phyloP scores from a whole-genome alignment of 2,797 vertebrate genomes.

The Rhyacichthys aspro region DNA sequence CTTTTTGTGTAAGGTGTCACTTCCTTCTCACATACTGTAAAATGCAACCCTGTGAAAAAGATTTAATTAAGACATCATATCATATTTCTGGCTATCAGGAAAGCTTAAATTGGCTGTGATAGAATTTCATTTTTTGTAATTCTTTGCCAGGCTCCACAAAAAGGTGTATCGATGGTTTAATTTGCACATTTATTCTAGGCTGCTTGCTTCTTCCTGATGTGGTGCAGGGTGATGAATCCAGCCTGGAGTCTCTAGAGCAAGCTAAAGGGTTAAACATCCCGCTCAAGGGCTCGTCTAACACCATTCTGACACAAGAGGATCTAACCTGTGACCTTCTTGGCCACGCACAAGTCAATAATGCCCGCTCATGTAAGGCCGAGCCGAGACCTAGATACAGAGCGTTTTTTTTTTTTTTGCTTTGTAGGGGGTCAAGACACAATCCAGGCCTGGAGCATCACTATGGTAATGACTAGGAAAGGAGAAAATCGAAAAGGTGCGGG shows the following conservation, averaged over 20 bases:
- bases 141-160: slow-evolving; percentile 14
- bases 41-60: slow-evolving; percentile 19
- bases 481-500: slow-evolving; percentile 13
- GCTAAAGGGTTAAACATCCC: slow-evolving; percentile 31
- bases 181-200: neutral
- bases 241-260: slow-evolving; percentile 2
- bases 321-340: neutral
- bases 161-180: neutral
- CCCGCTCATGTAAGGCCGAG: neutral
- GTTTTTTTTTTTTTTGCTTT: slow-evolving; percentile 24
- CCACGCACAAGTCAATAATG: slow-evolving; percentile 25
- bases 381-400: slow-evolving; percentile 16
- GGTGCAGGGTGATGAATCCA: slow-evolving; percentile 19
- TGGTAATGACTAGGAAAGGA: slow-evolving; percentile 29
- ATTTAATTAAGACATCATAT: slow-evolving; percentile 44
- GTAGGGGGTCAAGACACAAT: slow-evolving; percentile 22
- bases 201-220: slow-evolving; percentile 1
- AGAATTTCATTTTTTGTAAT: slow-evolving; percentile 14
- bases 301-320: slow-evolving; percentile 13
- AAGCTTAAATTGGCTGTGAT: neutral
- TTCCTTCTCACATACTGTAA: slow-evolving; percentile 29
- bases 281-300: slow-evolving; percentile 15
- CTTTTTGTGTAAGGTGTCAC: slow-evolving; percentile 25
- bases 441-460: slow-evolving; percentile 22
- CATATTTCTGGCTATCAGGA: slow-evolving; percentile 17